phyloP scores from a whole-genome alignment of 2,113 vertebrate genomes.

The Recurvirostra avosetta region DNA sequence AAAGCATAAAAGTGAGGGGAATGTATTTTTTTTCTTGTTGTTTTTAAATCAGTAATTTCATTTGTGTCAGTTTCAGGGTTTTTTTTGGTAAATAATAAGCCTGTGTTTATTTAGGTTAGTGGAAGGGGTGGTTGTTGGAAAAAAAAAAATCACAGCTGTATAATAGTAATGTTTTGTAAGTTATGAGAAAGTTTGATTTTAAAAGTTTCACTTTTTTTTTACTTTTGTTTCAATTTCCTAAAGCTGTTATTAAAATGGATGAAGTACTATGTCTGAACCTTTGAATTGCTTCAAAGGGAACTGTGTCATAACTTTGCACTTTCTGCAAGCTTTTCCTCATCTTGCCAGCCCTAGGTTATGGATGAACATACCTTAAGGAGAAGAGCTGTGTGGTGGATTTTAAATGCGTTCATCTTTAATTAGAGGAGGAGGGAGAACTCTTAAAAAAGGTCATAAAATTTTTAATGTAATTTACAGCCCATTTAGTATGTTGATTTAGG shows the following conservation, averaged over 20 bases:
- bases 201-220: neutral
- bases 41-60: neutral
- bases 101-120: neutral
- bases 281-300: slow-evolving; percentile 3
- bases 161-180: neutral
- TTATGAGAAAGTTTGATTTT: neutral
- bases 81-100: neutral
- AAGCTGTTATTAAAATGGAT: neutral
- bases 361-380: neutral
- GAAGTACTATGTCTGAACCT: neutral
- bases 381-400: neutral
- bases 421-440: neutral
- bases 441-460: neutral
- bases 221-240: neutral
- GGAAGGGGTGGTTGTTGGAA: neutral
- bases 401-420: slow-evolving; percentile 6
- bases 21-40: neutral
- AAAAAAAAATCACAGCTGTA: neutral
- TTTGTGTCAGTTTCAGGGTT: neutral
- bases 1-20: neutral
- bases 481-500: neutral
- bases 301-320: neutral
- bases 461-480: neutral
- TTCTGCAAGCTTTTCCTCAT: neutral
- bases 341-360: neutral